phyloP scores from a whole-genome alignment of 2,888 invertebrate genomes.

The Megalurothrips usitatus region DNA sequence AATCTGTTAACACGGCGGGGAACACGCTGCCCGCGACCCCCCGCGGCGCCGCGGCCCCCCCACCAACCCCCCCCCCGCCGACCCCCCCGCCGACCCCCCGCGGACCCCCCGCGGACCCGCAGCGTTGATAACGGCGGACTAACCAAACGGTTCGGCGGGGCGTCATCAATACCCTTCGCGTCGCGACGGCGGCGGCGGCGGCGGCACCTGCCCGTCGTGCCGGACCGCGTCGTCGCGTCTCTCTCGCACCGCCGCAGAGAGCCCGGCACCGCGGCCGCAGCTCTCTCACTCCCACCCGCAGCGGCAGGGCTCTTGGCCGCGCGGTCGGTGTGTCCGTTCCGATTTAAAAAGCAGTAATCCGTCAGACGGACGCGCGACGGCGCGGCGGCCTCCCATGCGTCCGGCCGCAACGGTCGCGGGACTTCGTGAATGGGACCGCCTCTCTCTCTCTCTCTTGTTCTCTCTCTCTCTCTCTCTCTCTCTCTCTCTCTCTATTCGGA shows the following conservation, averaged over 20 bases:
- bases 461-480: no score
- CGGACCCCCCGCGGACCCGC: not conserved
- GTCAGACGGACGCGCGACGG: not conserved
- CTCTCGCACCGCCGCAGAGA: not conserved
- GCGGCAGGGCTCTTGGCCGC: no score
- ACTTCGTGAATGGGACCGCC: no score
- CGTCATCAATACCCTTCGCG: constrained; percentile 4
- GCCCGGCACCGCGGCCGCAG: not conserved
- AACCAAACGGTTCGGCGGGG: not conserved
- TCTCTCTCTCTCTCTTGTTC: no score
- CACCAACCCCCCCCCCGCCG: not conserved
- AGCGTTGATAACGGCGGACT: not conserved
- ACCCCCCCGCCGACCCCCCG: not conserved
- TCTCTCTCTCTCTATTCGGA: no score
- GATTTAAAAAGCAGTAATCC: constrained; percentile 20
- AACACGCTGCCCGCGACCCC: not conserved
- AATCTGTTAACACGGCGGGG: constrained; percentile 17
- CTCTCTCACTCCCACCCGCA: not conserved
- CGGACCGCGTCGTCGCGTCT: not conserved
- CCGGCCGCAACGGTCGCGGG: not conserved
- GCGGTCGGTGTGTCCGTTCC: not conserved
- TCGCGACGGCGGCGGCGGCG: not conserved
- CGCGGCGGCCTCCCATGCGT: not conserved
- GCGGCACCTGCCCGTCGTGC: not conserved
- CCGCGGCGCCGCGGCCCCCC: not conserved